A percentile compares a stretch with the other conserved stretches of the same genome.
These are phyloP conservation scores for Sitta europaea DNA, from an alignment of 2,113 vertebrate genomes.

Conservation along the genomic window DNA sequence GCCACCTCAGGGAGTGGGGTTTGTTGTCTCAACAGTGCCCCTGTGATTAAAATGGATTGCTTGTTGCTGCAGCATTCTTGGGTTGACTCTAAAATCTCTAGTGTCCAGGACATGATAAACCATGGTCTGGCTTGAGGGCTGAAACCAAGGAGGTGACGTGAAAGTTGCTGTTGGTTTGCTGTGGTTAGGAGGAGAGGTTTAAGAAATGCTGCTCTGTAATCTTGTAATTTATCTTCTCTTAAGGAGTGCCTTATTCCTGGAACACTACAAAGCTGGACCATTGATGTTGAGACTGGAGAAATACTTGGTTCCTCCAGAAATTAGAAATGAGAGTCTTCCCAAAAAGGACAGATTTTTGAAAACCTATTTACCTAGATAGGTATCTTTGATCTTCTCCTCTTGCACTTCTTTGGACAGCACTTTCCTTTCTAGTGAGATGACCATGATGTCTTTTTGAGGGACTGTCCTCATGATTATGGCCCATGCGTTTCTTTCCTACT, in stretches of 20 bases:
- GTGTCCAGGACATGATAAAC: not conserved
- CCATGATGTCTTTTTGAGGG: not conserved
- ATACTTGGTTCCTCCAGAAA: not conserved
- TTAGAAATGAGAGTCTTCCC: not conserved
- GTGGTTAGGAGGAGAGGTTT: rapidly evolving
- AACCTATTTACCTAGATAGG: not conserved
- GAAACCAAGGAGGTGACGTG: not conserved
- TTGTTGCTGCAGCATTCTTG: not conserved
- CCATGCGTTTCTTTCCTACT: not conserved
- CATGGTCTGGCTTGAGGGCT: not conserved
- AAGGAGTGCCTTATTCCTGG: not conserved
- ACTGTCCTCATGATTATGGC: not conserved
- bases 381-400: not conserved
- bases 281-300: not conserved
- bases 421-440: not conserved
- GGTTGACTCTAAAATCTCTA: not conserved
- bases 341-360: not conserved
- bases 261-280: not conserved
- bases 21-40: not conserved
- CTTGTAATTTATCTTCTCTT: not conserved
- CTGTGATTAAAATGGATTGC: not conserved
- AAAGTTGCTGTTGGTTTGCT: not conserved
- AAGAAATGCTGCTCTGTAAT: not conserved
- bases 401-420: not conserved
- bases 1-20: not conserved